phyloP scores from a whole-genome alignment of 2,113 vertebrate genomes.

The Cryptotis parvus region DNA sequence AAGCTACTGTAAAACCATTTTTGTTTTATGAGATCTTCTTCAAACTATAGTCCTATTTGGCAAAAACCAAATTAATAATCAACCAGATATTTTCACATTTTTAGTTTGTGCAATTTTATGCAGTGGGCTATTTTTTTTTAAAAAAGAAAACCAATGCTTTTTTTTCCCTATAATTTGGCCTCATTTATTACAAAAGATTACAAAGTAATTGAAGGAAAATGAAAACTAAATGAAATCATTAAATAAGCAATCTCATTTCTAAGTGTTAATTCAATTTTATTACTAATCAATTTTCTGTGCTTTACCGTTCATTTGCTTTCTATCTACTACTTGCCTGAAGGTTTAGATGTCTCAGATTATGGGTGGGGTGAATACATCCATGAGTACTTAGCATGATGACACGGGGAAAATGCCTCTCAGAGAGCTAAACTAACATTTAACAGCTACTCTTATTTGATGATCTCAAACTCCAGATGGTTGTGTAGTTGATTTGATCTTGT shows the following conservation, averaged over 20 bases:
- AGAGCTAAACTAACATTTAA: conserved; percentile 66
- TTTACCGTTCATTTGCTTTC: conserved; percentile 80
- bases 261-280: conserved; percentile 80
- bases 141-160: conserved; percentile 92
- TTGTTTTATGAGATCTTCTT: conserved; percentile 22
- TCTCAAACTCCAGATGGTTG: conserved; percentile 68
- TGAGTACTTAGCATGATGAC: conserved; percentile 64
- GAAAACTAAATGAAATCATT: conserved; percentile 84
- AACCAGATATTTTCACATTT: conserved; percentile 42
- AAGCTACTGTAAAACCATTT: conserved; percentile 3
- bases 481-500: conserved; percentile 69
- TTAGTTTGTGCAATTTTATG: conserved; percentile 23
- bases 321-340: conserved; percentile 73
- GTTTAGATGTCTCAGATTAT: conserved; percentile 73
- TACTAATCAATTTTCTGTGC: conserved; percentile 81
- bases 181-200: conserved; percentile 73
- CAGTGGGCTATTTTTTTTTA: neutral
- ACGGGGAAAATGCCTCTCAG: conserved; percentile 61
- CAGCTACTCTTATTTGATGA: conserved; percentile 56
- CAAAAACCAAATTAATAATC: neutral
- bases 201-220: conserved; percentile 78
- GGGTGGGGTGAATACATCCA: conserved; percentile 53
- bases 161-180: conserved; percentile 79
- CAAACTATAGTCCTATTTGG: neutral
- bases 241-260: conserved; percentile 81